phyloP scores from a whole-genome alignment of 2,888 invertebrate genomes.

The Arenicola marina region DNA sequence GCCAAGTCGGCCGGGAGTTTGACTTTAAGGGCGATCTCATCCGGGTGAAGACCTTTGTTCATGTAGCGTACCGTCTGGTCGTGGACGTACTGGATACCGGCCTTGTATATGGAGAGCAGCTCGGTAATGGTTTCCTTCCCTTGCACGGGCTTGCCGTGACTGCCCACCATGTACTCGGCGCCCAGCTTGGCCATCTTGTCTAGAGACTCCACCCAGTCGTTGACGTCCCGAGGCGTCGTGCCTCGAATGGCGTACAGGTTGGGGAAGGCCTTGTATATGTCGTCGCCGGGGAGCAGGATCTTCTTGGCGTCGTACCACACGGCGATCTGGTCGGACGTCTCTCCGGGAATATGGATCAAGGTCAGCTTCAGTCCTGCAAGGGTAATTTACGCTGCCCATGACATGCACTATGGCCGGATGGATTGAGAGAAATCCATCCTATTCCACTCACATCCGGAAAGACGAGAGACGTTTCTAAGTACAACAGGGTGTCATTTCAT shows the following conservation, averaged over 20 bases:
- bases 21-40: slow-evolving; percentile 44
- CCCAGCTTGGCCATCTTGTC: slow-evolving; percentile 43
- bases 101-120: slow-evolving; percentile 31
- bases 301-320: slow-evolving; percentile 45
- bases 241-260: slow-evolving; percentile 55
- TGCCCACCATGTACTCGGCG: slow-evolving; percentile 46
- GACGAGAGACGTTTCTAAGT: too few species aligned
- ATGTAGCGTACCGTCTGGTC: slow-evolving; percentile 48
- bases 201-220: slow-evolving; percentile 47
- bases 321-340: slow-evolving; percentile 52
- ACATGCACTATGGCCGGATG: too few species aligned
- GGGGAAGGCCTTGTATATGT: slow-evolving; percentile 50
- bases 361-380: slow-evolving; percentile 45
- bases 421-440: too few species aligned
- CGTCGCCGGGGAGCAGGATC: slow-evolving; percentile 47
- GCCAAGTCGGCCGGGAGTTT: slow-evolving; percentile 39
- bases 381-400: too few species aligned
- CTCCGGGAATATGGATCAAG: slow-evolving; percentile 54
- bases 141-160: slow-evolving; percentile 44
- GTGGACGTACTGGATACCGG: slow-evolving; percentile 52
- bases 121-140: slow-evolving; percentile 32
- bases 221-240: slow-evolving; percentile 39
- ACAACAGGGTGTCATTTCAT: too few species aligned
- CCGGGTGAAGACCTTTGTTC: slow-evolving; percentile 49
- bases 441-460: too few species aligned